phyloP scores from a whole-genome alignment of 2,888 invertebrate species.

The Rhorus exstirpatorius region DNA sequence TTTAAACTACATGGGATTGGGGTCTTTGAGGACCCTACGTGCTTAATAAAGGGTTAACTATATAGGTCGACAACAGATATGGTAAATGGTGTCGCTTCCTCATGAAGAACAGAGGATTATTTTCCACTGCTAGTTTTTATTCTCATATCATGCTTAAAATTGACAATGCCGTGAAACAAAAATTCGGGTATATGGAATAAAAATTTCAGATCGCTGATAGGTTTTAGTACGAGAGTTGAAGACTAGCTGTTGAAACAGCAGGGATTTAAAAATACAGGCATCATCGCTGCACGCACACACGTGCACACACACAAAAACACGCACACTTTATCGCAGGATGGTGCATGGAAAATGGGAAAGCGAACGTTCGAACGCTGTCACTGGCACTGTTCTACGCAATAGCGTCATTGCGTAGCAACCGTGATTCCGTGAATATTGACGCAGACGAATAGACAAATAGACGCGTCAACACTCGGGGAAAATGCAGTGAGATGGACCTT shows the following conservation, averaged over 20 bases:
- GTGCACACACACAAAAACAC: slow-evolving; percentile 3
- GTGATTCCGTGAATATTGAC: slow-evolving; percentile 46
- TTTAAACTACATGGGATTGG: too few relatives aligned
- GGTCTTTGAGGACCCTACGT: too few relatives aligned
- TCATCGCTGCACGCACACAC: slow-evolving; percentile 1
- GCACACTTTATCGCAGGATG: slow-evolving; percentile 19
- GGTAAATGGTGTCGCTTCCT: too few relatives aligned
- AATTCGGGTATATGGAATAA: neutral
- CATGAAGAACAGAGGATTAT: neutral
- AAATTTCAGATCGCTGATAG: neutral
- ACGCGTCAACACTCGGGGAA: slow-evolving; percentile 38
- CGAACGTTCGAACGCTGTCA: slow-evolving; percentile 30
- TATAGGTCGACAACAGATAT: too few relatives aligned
- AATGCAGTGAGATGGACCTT: slow-evolving; percentile 28
- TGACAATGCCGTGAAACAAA: neutral
- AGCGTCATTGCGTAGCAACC: slow-evolving; percentile 44
- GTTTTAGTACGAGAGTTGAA: neutral
- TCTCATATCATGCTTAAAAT: neutral
- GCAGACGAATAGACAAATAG: slow-evolving; percentile 64
- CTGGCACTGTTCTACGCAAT: slow-evolving; percentile 23
- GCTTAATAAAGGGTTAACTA: too few relatives aligned
- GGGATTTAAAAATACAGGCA: neutral
- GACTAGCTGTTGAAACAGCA: neutral
- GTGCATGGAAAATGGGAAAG: slow-evolving; percentile 17
- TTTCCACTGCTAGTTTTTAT: neutral